Evolutionary conservation across 1,140 invertebrate genomes (phyloP).

Genomic region (Lasioglossum baleicum): DNA sequence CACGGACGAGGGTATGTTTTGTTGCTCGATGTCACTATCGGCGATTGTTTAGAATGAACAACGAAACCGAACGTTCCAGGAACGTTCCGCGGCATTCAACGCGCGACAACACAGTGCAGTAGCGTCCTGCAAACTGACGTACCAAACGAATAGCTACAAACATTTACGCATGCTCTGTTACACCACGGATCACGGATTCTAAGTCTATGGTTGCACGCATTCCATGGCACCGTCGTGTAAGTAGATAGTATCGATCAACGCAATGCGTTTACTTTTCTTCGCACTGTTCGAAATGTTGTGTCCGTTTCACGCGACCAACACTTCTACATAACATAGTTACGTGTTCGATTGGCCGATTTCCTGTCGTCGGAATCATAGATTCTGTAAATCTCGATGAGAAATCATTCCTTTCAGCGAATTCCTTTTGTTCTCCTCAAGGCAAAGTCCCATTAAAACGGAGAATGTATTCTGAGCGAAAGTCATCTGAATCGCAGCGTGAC

Average conservation of each 20-base stretch:
- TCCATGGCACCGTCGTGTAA: background rate
- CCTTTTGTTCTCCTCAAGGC: background rate
- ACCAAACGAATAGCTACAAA: background rate
- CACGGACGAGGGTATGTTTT: no score
- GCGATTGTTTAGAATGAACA: conserved; percentile 4
- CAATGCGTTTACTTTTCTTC: conserved; percentile 1
- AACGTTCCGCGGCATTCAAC: background rate
- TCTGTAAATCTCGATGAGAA: background rate
- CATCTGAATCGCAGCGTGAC: no score
- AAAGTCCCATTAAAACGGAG: background rate
- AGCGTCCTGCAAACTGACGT: conserved; percentile 15
- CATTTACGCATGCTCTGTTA: background rate
- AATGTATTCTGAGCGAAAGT: background rate
- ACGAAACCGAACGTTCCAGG: background rate
- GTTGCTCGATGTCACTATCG: background rate
- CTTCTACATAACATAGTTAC: no score
- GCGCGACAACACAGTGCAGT: background rate
- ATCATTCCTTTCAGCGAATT: background rate
- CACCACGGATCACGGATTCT: no score
- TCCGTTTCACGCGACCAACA: background rate
- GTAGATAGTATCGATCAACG: conserved; percentile 11
- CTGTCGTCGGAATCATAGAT: no score
- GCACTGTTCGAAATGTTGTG: conserved; percentile 1
- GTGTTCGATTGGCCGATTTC: background rate
- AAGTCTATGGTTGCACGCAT: background rate